Conservation (phyloP, 2,113 vertebrate species). For the Rynchops niger region DNA sequence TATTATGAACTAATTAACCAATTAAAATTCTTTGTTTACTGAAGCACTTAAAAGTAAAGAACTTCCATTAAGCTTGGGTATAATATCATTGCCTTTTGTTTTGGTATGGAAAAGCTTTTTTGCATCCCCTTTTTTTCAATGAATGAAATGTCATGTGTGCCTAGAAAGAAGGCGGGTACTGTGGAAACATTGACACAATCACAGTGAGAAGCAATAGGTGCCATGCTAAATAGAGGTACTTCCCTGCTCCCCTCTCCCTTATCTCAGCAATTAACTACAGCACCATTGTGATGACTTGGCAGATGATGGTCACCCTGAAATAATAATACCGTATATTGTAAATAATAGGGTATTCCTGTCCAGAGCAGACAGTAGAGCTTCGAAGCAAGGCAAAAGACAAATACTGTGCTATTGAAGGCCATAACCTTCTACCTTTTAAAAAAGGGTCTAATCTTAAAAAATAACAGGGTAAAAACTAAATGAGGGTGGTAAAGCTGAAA, state of each 20-base stretch:
- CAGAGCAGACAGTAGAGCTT: not conserved
- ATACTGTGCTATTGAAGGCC: slow-evolving; percentile 14
- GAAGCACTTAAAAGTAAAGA: not conserved
- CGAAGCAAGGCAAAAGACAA: slow-evolving; percentile 18
- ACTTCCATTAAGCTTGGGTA: not conserved
- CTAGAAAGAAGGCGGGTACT: not conserved
- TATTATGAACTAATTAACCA: not conserved
- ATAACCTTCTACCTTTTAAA: slow-evolving; percentile 58
- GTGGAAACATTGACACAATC: not conserved
- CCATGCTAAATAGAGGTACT: not conserved
- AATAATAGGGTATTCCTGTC: slow-evolving; percentile 25
- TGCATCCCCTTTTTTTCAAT: not conserved
- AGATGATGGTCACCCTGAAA: slow-evolving; percentile 35
- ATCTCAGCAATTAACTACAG: slow-evolving; percentile 46
- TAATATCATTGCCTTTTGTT: not conserved
- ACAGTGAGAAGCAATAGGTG: not conserved
- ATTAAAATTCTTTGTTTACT: not conserved
- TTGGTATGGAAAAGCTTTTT: not conserved
- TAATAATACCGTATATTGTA: slow-evolving; percentile 9
- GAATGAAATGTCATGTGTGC: not conserved
- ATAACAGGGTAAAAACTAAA: slow-evolving; percentile 43
- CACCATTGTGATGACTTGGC: slow-evolving; percentile 5
- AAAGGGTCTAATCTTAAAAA: slow-evolving; percentile 65
- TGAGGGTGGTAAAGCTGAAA: slow-evolving; percentile 30
- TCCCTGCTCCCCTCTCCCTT: not conserved